phyloP scores from a whole-genome alignment of 37 sponge, comb jelly and placozoan species.

The Lycopodina hypogea region DNA sequence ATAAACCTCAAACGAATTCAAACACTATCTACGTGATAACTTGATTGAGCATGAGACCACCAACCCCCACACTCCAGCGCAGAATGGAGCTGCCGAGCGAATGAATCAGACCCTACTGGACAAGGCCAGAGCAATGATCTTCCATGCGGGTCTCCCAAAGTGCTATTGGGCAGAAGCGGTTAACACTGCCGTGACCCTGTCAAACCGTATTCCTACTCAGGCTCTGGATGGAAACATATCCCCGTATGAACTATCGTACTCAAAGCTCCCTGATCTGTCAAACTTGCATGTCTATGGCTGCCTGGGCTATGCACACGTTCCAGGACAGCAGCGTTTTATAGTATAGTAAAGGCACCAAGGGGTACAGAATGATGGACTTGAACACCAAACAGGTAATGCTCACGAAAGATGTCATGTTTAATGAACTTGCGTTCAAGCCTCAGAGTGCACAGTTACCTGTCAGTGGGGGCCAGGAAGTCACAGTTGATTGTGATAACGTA shows the following conservation, averaged over 20 bases:
- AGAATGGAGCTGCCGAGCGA: conserved; percentile 50
- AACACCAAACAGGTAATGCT: neutral
- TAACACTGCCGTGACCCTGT: conserved; percentile 37
- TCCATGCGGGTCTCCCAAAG: conserved; percentile 42
- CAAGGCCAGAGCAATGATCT: conserved; percentile 41
- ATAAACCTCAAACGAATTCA: conserved; percentile 50
- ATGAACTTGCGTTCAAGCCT: conserved; percentile 12
- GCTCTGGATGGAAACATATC: conserved; percentile 1
- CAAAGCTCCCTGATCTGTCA: conserved; percentile 25
- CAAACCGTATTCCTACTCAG: conserved; percentile 31
- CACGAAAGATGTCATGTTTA: conserved; percentile 16
- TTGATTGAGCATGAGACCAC: conserved; percentile 39
- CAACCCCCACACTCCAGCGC: conserved; percentile 41
- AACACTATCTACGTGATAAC: conserved; percentile 27
- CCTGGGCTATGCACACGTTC: conserved; percentile 26
- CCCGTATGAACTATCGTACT: conserved; percentile 40
- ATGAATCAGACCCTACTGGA: conserved; percentile 58
- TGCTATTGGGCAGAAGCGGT: conserved; percentile 64
- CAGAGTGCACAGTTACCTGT: no score
- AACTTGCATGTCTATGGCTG: conserved; percentile 60
- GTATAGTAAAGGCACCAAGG: conserved; percentile 23
- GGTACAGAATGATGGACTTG: conserved; percentile 13
- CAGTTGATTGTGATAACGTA: no score
- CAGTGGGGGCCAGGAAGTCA: no score
- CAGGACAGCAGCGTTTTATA: conserved; percentile 34